These are phyloP conservation scores for Diabrotica balteata DNA, from an alignment of 2,888 invertebrate species.

Conservation along the genomic window DNA sequence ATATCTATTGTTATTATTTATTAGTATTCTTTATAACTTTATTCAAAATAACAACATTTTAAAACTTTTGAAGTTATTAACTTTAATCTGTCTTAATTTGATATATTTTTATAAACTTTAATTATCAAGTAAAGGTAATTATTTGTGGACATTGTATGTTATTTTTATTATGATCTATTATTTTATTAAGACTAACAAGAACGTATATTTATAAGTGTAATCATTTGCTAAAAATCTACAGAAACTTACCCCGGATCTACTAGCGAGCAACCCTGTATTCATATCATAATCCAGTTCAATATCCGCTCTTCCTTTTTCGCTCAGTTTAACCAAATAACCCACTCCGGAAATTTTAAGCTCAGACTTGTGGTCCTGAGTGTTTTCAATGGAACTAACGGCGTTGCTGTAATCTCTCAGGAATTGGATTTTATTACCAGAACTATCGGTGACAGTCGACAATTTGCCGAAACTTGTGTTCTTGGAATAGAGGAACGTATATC, in stretches of 20 bases:
- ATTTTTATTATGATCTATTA: too few species aligned
- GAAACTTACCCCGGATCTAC: constrained; percentile 76
- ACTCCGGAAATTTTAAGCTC: constrained; percentile 92
- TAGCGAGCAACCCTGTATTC: constrained; percentile 84
- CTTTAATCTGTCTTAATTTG: too few species aligned
- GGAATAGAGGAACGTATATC: constrained; percentile 95
- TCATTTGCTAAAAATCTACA: not conserved
- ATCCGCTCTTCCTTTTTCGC: constrained; percentile 87
- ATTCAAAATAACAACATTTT: too few species aligned
- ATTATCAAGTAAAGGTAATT: too few species aligned
- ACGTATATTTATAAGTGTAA: too few species aligned
- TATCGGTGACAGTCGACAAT: constrained; percentile 91
- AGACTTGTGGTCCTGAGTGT: constrained; percentile 91
- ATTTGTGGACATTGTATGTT: too few species aligned
- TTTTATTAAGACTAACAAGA: too few species aligned
- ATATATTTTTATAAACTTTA: too few species aligned
- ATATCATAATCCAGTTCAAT: constrained; percentile 91
- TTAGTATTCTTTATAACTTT: too few species aligned
- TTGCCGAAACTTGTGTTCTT: constrained; percentile 96
- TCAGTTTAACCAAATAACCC: constrained; percentile 86
- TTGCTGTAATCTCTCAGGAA: constrained; percentile 91
- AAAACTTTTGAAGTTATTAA: too few species aligned
- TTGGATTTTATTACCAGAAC: constrained; percentile 91
- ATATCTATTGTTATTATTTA: too few species aligned
- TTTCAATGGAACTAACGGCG: constrained; percentile 92